Evolutionary conservation across 1,140 invertebrate species (phyloP).

Genomic region (Drosophila pandora): DNA sequence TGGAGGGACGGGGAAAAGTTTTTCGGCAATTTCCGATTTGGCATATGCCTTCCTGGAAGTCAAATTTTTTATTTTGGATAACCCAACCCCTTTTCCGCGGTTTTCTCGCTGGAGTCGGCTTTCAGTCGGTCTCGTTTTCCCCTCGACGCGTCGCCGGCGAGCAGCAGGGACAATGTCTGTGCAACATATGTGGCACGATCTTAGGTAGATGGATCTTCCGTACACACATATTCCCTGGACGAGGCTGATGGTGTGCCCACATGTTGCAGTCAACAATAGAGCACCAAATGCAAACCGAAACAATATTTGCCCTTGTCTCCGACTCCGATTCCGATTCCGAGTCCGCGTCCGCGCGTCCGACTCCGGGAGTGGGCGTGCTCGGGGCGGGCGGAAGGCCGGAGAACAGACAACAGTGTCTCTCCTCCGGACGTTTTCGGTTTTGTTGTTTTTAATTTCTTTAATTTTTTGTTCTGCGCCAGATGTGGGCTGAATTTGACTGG

Average conservation of each 20-base stretch:
- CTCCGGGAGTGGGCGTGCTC: slow-evolving; percentile 29
- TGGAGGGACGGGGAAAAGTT: neutral
- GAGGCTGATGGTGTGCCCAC: slow-evolving; percentile 62
- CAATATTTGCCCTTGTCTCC: slow-evolving; percentile 82
- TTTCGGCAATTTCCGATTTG: slow-evolving; percentile 38
- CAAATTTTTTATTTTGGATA: slow-evolving; percentile 13
- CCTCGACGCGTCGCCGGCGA: slow-evolving; percentile 5
- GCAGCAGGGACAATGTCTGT: slow-evolving; percentile 41
- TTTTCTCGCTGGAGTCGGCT: slow-evolving; percentile 19
- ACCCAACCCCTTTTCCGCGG: slow-evolving; percentile 23
- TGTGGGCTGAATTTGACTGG: slow-evolving; percentile 66
- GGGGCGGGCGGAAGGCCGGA: slow-evolving; percentile 27
- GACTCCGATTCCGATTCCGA: slow-evolving; percentile 5
- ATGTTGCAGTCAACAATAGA: slow-evolving; percentile 72
- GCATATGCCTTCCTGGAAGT: slow-evolving; percentile 36
- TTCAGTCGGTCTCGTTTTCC: slow-evolving; percentile 21
- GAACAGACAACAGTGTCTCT: slow-evolving; percentile 30
- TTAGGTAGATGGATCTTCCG: slow-evolving; percentile 48
- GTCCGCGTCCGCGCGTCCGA: slow-evolving; percentile 9
- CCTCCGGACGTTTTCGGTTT: slow-evolving; percentile 4
- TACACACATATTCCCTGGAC: neutral
- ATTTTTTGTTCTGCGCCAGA: slow-evolving; percentile 69
- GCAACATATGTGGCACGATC: slow-evolving; percentile 72
- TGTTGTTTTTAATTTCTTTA: slow-evolving; percentile 77
- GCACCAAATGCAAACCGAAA: slow-evolving; percentile 67